These are phyloP conservation scores for Leptopilina myrica DNA, from an alignment of 2,888 invertebrate genomes.

Conservation along the genomic window DNA sequence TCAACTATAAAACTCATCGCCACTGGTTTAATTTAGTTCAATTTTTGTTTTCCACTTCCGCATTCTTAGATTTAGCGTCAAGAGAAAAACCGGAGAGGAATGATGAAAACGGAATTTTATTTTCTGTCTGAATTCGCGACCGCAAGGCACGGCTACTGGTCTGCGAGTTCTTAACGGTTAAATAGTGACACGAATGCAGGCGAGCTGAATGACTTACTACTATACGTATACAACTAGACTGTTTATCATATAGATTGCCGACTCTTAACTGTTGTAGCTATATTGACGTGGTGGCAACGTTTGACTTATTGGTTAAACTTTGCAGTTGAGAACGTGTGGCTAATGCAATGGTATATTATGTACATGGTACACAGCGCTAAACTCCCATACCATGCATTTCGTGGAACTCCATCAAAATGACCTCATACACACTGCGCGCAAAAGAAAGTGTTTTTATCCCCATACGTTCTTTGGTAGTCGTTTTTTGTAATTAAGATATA, in stretches of 20 bases:
- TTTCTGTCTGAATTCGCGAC: conserved; percentile 38
- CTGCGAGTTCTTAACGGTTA: conserved; percentile 53
- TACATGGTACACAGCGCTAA: conserved; percentile 1
- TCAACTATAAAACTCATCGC: no score
- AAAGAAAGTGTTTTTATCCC: no score
- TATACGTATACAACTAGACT: conserved; percentile 62
- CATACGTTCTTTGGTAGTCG: no score
- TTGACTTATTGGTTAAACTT: conserved; percentile 26
- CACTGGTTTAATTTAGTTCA: no score
- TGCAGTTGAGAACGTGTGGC: conserved; percentile 5
- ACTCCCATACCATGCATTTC: conserved; percentile 43
- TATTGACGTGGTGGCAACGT: conserved; percentile 29
- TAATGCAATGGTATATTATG: background rate
- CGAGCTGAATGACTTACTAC: conserved; percentile 43
- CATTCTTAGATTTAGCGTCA: background rate
- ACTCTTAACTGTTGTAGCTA: conserved; percentile 45
- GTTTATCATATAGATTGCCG: conserved; percentile 75
- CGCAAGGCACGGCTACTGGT: conserved; percentile 40
- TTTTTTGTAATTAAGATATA: no score
- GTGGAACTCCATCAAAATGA: conserved; percentile 47
- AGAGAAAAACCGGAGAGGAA: conserved; percentile 19
- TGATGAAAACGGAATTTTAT: conserved; percentile 17
- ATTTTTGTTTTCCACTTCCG: no score
- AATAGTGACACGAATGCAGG: conserved; percentile 59
- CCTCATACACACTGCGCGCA: background rate